These are phyloP conservation scores for Austrofundulus limnaeus DNA, from an alignment of 2,113 vertebrate genomes.

Conservation along the genomic window DNA sequence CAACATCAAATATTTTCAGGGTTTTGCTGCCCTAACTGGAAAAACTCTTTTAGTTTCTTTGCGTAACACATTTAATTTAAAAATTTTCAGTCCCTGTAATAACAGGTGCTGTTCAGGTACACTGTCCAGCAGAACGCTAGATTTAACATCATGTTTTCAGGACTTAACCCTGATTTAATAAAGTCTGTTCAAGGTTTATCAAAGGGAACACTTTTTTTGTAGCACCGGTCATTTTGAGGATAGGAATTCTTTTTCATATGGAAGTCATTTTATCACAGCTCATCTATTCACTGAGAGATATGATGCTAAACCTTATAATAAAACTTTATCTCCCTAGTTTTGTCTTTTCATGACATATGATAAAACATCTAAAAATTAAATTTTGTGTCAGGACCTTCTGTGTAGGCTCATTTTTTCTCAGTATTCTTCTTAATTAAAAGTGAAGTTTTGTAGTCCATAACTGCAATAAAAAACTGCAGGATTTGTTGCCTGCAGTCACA, in stretches of 20 bases:
- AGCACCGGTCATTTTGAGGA: slow-evolving; percentile 37
- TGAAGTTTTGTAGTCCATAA: no score
- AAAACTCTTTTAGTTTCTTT: background rate
- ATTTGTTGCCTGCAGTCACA: no score
- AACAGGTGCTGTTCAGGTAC: background rate
- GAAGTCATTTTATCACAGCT: slow-evolving; percentile 31
- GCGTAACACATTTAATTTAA: slow-evolving; percentile 41
- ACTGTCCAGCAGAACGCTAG: slow-evolving; percentile 26
- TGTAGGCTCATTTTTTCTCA: background rate
- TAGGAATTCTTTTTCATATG: slow-evolving; percentile 37
- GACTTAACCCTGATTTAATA: background rate
- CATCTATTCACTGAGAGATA: slow-evolving; percentile 14
- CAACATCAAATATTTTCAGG: no score
- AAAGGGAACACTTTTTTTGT: slow-evolving; percentile 57
- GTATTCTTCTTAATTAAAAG: no score
- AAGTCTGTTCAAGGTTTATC: slow-evolving; percentile 12
- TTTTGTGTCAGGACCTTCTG: background rate
- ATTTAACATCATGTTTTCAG: background rate
- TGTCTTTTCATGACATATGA: background rate
- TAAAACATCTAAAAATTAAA: background rate
- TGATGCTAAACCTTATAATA: slow-evolving; percentile 9
- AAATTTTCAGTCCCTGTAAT: no score
- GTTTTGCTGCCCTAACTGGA: no score
- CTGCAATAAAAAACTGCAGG: no score
- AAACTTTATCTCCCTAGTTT: background rate